A percentile compares a stretch with the other conserved stretches of the same genome.
Evolutionary conservation across 1,140 invertebrate genomes (phyloP).

Genomic region (Diprion similis): DNA sequence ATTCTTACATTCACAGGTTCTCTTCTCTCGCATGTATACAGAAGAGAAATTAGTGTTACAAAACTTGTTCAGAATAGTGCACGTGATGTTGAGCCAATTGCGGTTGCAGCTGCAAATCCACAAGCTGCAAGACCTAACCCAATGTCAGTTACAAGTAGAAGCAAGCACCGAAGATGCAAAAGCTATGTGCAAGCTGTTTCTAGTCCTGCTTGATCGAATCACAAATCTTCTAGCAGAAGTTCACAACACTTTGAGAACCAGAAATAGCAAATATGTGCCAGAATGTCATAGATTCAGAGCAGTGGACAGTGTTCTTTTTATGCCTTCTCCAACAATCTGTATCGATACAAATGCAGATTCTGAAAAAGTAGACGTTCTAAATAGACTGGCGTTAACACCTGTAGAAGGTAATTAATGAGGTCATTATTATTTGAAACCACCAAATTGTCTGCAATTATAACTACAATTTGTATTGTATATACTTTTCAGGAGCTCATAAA

Average conservation of each 20-base stretch:
- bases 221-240: constrained; percentile 1
- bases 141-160: constrained; percentile 40
- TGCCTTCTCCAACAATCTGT: constrained; percentile 45
- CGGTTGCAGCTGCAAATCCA: constrained; percentile 23
- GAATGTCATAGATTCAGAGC: constrained; percentile 12
- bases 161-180: constrained; percentile 37
- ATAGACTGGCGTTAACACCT: constrained; percentile 44
- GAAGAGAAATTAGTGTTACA: constrained; percentile 37
- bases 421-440: neutral
- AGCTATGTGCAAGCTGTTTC: constrained; percentile 30
- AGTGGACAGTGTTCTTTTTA: constrained; percentile 37
- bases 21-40: constrained; percentile 36
- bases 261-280: constrained; percentile 11
- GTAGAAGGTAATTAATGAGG: constrained; percentile 36
- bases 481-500: constrained; percentile 37
- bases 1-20: constrained; percentile 33
- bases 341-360: constrained; percentile 32
- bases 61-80: constrained; percentile 38
- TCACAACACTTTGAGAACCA: neutral
- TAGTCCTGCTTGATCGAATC: constrained; percentile 24
- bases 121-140: constrained; percentile 31
- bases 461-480: neutral
- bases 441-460: too few relatives aligned
- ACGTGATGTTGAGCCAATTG: constrained; percentile 32
- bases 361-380: constrained; percentile 28